Conservation (phyloP, 2,888 invertebrate species). For the Lycocerus yunnanus region DNA sequence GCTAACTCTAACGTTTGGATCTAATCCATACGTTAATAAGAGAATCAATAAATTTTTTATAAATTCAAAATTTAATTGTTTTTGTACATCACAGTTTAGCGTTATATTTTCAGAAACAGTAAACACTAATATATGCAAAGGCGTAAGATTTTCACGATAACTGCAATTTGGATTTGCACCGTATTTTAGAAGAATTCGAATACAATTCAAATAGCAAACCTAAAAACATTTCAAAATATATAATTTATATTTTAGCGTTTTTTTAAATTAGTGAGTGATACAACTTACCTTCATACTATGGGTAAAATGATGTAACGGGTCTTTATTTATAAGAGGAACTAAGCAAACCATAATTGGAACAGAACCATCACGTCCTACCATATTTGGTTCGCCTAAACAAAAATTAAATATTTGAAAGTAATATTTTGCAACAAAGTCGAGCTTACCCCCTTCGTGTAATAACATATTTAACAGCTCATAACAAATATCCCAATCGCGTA, state of each 20-base stretch:
- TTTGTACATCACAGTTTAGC: slow-evolving; percentile 68
- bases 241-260: background rate
- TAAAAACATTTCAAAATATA: slow-evolving; percentile 42
- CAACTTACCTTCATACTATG: slow-evolving; percentile 70
- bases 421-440: background rate
- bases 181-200: slow-evolving; percentile 68
- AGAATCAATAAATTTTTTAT: slow-evolving; percentile 70
- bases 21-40: slow-evolving; percentile 69
- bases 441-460: slow-evolving; percentile 61
- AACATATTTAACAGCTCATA: slow-evolving; percentile 65
- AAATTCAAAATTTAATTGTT: slow-evolving; percentile 70
- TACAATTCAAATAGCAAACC: slow-evolving; percentile 74
- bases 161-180: slow-evolving; percentile 77
- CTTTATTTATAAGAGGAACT: slow-evolving; percentile 75
- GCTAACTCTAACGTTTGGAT: slow-evolving; percentile 65
- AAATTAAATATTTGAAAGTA: background rate
- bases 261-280: background rate
- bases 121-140: slow-evolving; percentile 71
- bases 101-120: slow-evolving; percentile 74
- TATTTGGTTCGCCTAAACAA: slow-evolving; percentile 64
- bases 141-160: slow-evolving; percentile 69
- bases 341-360: slow-evolving; percentile 76
- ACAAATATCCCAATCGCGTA: slow-evolving; percentile 71
- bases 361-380: slow-evolving; percentile 72
- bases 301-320: slow-evolving; percentile 72